These are phyloP conservation scores for Copidosoma floridanum DNA, from an alignment of 1,140 invertebrate genomes.

Conservation along the genomic window DNA sequence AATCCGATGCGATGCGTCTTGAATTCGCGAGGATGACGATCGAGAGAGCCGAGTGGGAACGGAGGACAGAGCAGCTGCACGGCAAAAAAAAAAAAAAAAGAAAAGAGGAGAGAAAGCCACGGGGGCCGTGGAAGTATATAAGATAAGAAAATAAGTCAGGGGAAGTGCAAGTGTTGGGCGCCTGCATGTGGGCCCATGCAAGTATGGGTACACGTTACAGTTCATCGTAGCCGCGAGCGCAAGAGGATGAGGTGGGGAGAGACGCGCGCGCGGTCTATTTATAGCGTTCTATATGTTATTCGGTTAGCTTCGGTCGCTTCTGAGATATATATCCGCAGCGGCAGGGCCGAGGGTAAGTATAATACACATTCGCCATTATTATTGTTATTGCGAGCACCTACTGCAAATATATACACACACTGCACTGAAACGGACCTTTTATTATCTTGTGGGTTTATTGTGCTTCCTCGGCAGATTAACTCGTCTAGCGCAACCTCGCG, in stretches of 20 bases:
- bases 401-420: no score
- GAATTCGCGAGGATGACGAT: conserved; percentile 22
- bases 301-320: conserved; percentile 35
- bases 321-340: conserved; percentile 28
- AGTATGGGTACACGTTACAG: no score
- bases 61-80: no score
- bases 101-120: not conserved
- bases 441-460: conserved; percentile 50
- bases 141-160: not conserved
- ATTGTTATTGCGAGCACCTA: conserved; percentile 51
- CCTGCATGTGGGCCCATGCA: no score
- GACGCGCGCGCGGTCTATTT: conserved; percentile 40
- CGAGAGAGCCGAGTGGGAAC: not conserved
- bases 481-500: conserved; percentile 35
- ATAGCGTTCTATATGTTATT: conserved; percentile 48
- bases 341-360: conserved; percentile 39
- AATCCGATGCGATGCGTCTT: no score
- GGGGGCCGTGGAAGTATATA: no score
- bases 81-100: no score
- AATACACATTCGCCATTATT: no score
- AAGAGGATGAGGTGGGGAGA: conserved; percentile 15
- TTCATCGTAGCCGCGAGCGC: not conserved
- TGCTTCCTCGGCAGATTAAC: conserved; percentile 49
- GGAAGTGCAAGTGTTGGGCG: no score
- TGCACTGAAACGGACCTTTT: conserved; percentile 41